Conservation (phyloP, 2,113 vertebrate genomes). For the Cyphomyrus plagiostoma region DNA sequence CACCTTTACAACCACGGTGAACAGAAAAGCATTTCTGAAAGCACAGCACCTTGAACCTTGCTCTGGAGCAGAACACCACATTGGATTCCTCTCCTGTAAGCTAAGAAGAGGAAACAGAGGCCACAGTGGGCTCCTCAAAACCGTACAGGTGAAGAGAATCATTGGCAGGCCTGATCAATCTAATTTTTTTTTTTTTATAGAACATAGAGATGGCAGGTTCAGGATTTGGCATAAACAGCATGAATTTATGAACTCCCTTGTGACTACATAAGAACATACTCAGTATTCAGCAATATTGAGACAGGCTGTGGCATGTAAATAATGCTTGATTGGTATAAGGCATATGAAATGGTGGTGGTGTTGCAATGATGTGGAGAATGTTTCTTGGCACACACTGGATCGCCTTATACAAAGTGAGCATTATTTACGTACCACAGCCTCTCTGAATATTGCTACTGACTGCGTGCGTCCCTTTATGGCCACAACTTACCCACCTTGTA, state of each 20-base stretch:
- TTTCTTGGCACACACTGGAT: not conserved
- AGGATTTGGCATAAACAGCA: not conserved
- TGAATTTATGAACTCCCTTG: not conserved
- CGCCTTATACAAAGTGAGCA: not conserved
- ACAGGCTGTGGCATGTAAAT: not conserved
- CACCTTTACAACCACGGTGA: not conserved
- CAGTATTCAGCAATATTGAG: not conserved
- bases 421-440: not conserved
- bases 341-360: not conserved
- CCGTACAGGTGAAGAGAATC: not conserved
- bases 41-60: not conserved
- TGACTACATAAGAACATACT: too few relatives aligned
- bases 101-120: not conserved
- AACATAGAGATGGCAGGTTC: not conserved
- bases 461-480: not conserved
- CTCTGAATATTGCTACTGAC: not conserved
- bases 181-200: not conserved
- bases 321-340: not conserved
- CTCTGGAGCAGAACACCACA: not conserved
- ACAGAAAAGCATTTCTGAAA: not conserved
- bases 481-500: not conserved
- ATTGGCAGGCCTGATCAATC: not conserved
- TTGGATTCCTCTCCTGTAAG: not conserved
- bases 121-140: not conserved
- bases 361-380: not conserved